Evolutionary conservation across 2,797 vertebrate genomes (phyloP).

Genomic region (Ispidina lecontei): DNA sequence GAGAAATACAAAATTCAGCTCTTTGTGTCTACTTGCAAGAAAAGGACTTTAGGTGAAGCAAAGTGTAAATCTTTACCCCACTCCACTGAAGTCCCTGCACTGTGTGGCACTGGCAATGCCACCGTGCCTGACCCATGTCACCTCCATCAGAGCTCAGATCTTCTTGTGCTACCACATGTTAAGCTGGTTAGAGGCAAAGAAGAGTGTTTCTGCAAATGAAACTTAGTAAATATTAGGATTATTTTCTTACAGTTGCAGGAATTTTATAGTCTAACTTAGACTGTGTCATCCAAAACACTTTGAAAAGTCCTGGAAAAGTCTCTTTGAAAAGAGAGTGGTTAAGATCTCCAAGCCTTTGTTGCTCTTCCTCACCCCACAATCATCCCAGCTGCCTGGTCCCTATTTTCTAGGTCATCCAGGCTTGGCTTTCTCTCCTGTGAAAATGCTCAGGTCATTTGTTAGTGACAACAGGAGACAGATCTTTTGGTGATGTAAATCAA

Average conservation of each 20-base stretch:
- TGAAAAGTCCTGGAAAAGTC: background rate
- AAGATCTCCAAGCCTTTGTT: background rate
- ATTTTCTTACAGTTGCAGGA: background rate
- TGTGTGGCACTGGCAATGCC: background rate
- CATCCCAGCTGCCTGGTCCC: background rate
- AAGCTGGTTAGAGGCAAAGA: background rate
- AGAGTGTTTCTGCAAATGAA: background rate
- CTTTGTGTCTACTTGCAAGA: background rate
- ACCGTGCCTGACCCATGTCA: fast-evolving
- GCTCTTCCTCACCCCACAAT: background rate
- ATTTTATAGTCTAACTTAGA: background rate
- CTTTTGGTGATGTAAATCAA: constrained; percentile 63
- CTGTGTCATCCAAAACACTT: background rate
- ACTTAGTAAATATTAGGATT: fast-evolving
- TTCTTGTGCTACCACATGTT: fast-evolving
- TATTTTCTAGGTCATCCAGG: constrained; percentile 37
- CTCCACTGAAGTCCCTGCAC: fast-evolving
- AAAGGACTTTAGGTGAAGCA: background rate
- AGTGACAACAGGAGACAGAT: constrained; percentile 39
- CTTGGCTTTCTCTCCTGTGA: background rate
- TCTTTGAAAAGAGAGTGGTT: background rate
- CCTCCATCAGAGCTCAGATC: background rate
- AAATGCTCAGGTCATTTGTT: constrained; percentile 49
- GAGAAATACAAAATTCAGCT: background rate
- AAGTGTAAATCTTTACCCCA: background rate